These are phyloP conservation scores for Spondyliosoma cantharus DNA, from an alignment of 2,797 vertebrate species.

Conservation along the genomic window DNA sequence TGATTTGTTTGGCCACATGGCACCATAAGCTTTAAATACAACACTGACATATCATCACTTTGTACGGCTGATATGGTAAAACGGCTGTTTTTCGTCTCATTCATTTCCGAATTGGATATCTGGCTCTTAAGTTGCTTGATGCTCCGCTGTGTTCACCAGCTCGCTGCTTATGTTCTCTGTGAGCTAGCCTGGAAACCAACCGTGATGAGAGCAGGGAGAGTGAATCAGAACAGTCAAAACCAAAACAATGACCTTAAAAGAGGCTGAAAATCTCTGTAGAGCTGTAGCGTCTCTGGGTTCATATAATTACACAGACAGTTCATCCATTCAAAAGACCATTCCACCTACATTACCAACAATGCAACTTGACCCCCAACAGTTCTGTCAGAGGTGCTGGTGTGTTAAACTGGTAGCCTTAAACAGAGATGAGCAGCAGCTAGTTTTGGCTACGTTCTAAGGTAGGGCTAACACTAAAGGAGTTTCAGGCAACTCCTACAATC, in stretches of 20 bases:
- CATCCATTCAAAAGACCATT: too few species aligned
- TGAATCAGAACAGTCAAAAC: too few species aligned
- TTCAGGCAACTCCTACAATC: too few species aligned
- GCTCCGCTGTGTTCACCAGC: too few species aligned
- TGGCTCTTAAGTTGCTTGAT: too few species aligned
- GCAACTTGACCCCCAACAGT: not conserved
- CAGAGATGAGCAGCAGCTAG: not conserved
- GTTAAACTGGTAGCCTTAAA: not conserved
- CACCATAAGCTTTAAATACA: not conserved
- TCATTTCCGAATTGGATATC: not conserved
- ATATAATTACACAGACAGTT: too few species aligned
- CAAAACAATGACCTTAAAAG: not conserved
- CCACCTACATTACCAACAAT: not conserved
- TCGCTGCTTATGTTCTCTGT: too few species aligned
- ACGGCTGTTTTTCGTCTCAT: not conserved
- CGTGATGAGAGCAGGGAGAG: too few species aligned
- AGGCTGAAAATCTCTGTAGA: not conserved
- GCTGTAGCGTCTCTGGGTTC: too few species aligned
- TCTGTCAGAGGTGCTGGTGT: not conserved
- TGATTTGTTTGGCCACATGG: not conserved
- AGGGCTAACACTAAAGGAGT: too few species aligned
- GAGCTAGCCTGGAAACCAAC: too few species aligned
- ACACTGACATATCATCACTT: not conserved
- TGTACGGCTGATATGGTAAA: not conserved
- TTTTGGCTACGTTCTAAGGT: not conserved